Conservation (phyloP, 2,888 invertebrate genomes). For the Antitype chi region DNA sequence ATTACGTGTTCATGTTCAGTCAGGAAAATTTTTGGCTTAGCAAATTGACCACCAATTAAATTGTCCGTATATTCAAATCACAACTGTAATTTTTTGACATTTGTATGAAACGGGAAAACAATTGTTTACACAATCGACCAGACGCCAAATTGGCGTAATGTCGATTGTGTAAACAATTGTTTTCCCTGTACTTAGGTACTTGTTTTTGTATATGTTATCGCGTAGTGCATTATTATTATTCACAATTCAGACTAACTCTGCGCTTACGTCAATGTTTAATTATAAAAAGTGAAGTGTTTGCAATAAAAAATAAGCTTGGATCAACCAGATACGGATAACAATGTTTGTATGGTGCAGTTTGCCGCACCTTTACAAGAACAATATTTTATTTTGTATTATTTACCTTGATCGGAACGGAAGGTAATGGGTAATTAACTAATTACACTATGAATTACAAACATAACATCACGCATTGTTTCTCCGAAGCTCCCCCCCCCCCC, state of each 20-base stretch:
- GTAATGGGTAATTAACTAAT: not conserved
- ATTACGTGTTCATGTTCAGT: not conserved
- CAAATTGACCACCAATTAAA: not conserved
- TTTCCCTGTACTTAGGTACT: no score
- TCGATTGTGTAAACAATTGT: not conserved
- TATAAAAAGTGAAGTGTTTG: slow-evolving; percentile 15
- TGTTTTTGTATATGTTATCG: not conserved
- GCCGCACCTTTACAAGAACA: not conserved
- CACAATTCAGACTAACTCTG: slow-evolving; percentile 5
- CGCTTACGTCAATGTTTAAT: not conserved
- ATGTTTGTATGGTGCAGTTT: not conserved
- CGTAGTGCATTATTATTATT: not conserved
- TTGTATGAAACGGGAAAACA: not conserved
- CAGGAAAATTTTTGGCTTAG: not conserved
- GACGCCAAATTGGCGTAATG: not conserved
- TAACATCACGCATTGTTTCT: not conserved
- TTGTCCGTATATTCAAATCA: not conserved
- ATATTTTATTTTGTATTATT: not conserved
- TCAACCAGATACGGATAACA: slow-evolving; percentile 11
- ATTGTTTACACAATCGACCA: no score
- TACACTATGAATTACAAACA: not conserved
- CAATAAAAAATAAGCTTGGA: not conserved
- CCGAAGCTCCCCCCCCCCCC: not conserved
- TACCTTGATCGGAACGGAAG: not conserved
- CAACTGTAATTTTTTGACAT: not conserved